phyloP scores from a whole-genome alignment of 2,113 vertebrate species.

The Colinus virginianus region DNA sequence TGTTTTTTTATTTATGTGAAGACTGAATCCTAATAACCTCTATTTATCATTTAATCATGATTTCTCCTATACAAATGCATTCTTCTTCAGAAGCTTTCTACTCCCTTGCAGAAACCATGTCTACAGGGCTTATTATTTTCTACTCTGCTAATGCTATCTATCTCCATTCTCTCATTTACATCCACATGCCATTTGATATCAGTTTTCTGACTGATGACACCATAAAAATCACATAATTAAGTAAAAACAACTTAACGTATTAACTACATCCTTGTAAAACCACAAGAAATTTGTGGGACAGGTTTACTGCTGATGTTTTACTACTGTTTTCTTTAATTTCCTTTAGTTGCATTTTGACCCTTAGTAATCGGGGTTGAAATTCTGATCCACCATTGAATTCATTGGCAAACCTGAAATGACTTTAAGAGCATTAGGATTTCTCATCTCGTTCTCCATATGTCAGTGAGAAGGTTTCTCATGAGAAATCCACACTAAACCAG shows the following conservation, averaged over 20 bases:
- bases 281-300: slow-evolving; percentile 52
- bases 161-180: neutral
- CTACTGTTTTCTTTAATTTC: slow-evolving; percentile 4
- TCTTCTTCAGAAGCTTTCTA: neutral
- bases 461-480: neutral
- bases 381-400: neutral
- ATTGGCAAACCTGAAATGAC: neutral
- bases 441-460: neutral
- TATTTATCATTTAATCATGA: neutral
- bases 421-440: slow-evolving; percentile 31
- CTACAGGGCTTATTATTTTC: neutral
- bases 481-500: neutral
- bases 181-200: slow-evolving; percentile 23
- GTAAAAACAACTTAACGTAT: slow-evolving; percentile 62
- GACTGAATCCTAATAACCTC: neutral
- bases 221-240: slow-evolving; percentile 68
- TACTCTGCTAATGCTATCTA: neutral
- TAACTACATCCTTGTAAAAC: slow-evolving; percentile 62
- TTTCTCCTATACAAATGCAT: neutral
- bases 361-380: neutral
- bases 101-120: neutral
- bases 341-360: slow-evolving; percentile 19
- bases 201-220: slow-evolving; percentile 54
- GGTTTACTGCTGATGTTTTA: slow-evolving; percentile 69
- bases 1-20: neutral